phyloP scores from a whole-genome alignment of 2,888 invertebrate species.

The Aromia moschata region DNA sequence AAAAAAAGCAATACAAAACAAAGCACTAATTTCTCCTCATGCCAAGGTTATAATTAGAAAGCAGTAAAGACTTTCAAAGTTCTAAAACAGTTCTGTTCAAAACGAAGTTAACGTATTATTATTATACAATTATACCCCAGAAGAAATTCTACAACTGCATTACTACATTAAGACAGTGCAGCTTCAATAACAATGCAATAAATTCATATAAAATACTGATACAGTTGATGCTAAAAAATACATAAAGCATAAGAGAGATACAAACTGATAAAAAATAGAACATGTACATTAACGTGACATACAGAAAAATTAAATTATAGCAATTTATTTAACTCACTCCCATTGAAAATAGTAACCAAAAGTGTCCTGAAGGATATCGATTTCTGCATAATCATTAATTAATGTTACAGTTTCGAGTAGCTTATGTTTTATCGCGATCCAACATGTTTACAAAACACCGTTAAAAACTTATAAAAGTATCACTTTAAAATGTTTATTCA shows the following conservation, averaged over 20 bases:
- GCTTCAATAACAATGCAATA: background rate
- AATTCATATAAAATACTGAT: background rate
- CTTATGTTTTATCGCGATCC: conserved; percentile 38
- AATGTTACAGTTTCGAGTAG: conserved; percentile 28
- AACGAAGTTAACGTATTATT: background rate
- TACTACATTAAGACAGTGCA: background rate
- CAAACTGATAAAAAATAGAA: background rate
- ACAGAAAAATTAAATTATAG: conserved; percentile 11
- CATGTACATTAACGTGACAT: conserved; percentile 1
- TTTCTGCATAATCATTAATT: conserved; percentile 48
- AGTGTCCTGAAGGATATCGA: conserved; percentile 42
- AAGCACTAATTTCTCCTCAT: conserved; percentile 16
- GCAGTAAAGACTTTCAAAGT: conserved; percentile 9
- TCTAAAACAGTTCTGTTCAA: background rate
- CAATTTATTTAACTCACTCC: conserved; percentile 41
- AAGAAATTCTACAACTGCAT: background rate
- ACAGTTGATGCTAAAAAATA: background rate
- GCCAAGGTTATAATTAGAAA: conserved; percentile 12
- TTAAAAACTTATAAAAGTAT: conserved; percentile 27
- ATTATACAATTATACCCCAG: conserved; percentile 3
- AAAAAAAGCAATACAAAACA: conserved; percentile 27
- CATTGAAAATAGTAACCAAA: conserved; percentile 44
- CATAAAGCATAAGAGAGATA: conserved; percentile 4
- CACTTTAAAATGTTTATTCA: conserved; percentile 36
- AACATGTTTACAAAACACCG: conserved; percentile 38